Conservation (phyloP, 2,888 invertebrate genomes). For the Aporophyla lueneburgensis region DNA sequence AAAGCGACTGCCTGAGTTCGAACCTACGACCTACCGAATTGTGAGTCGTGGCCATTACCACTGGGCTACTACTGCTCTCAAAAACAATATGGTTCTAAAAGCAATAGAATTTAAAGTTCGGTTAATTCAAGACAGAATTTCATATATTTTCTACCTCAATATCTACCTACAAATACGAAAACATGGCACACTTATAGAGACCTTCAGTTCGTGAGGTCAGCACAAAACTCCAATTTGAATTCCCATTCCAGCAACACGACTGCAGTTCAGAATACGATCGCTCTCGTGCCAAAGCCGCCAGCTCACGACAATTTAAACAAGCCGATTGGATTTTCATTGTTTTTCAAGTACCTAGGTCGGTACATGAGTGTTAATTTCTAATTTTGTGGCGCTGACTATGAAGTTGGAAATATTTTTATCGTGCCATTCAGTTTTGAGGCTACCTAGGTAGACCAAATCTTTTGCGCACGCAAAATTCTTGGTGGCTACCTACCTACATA, state of each 20-base stretch:
- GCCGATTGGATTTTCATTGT: constrained; percentile 34
- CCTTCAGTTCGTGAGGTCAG: constrained; percentile 10
- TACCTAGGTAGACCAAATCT: background rate
- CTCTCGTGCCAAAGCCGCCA: constrained; percentile 40
- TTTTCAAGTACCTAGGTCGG: constrained; percentile 25
- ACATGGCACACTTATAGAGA: background rate
- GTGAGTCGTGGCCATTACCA: no score
- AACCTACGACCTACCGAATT: no score
- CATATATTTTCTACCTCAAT: background rate
- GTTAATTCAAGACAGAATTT: background rate
- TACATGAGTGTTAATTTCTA: constrained; percentile 41
- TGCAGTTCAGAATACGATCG: constrained; percentile 2
- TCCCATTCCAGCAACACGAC: constrained; percentile 6
- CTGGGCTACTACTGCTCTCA: no score
- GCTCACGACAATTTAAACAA: constrained; percentile 18
- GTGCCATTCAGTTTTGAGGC: background rate
- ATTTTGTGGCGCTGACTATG: constrained; percentile 35
- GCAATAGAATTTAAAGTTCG: background rate
- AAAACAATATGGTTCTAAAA: background rate
- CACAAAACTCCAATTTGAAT: constrained; percentile 20
- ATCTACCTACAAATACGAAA: background rate
- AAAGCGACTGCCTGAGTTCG: no score
- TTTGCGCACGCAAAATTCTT: background rate
- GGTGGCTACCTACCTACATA: background rate
- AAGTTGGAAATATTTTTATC: constrained; percentile 37